Evolutionary conservation across 2,797 vertebrate species (phyloP).

Genomic region (Dicrostonyx torquatus): DNA sequence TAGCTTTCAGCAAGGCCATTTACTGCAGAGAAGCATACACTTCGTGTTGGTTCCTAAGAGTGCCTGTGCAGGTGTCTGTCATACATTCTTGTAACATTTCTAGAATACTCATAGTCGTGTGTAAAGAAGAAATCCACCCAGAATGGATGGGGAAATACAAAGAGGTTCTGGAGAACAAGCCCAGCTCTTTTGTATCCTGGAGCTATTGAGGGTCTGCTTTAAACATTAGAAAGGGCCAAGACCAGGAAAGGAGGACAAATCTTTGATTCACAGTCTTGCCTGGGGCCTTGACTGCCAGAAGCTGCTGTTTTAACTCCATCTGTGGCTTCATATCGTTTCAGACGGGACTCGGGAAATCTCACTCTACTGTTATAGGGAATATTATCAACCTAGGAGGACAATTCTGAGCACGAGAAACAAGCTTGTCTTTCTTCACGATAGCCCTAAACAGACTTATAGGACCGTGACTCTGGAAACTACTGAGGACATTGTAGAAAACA

Average conservation of each 20-base stretch:
- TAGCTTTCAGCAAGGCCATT: not conserved
- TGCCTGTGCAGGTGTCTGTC: not conserved
- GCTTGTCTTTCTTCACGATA: conserved; percentile 61
- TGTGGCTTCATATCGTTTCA: conserved; percentile 72
- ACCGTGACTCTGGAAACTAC: conserved; percentile 36
- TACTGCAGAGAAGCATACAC: not conserved
- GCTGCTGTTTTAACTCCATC: conserved; percentile 64
- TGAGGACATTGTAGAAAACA: not conserved
- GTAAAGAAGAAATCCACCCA: conserved; percentile 21
- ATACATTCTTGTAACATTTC: conserved; percentile 15
- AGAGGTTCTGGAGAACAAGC: conserved; percentile 20
- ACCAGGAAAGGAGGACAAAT: conserved; percentile 55
- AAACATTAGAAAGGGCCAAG: conserved; percentile 20
- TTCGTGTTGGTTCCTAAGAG: not conserved
- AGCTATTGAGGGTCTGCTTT: not conserved
- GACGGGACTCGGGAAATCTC: conserved; percentile 63
- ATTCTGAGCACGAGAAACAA: conserved; percentile 66
- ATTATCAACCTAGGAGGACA: conserved; percentile 62
- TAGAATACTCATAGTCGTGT: not conserved
- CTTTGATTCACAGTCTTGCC: conserved; percentile 74
- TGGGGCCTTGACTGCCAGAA: conserved; percentile 68
- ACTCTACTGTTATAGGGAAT: conserved; percentile 49
- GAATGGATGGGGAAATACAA: conserved; percentile 14
- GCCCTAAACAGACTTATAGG: conserved; percentile 10
- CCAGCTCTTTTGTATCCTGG: not conserved